Evolutionary conservation across 2,797 vertebrate species (phyloP), one percentile per base, ranked within the genome.

Genomic region (Tachyglossus aculeatus): DNA sequence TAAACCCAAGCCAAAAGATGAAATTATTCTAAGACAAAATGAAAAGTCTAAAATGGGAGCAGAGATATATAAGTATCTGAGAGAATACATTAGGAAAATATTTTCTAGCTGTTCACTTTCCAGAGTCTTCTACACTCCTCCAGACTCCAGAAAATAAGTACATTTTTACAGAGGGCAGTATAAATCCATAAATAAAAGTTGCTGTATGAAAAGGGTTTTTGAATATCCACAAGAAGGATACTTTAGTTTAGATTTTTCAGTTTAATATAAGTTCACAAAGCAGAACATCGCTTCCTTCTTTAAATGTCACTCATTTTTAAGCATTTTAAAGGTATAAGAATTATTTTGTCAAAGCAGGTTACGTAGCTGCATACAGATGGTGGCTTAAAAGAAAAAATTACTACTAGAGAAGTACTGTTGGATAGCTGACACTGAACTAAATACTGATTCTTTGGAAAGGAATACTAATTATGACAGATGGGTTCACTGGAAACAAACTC

Each of bases 1-100:
- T n/a, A n/a, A 55, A 43, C 8, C 15, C 11, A 68, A 69, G 51
- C 37, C 14, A 19, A 5, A 71, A 38, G 7, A 53, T 36, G 32
- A 68, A 54, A 22, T 65, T 0, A 58, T 85, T 65, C 51, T 59
- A 77, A 84, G 4, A 56, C 13, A 71, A 74, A 73, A 55, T 33
- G 75, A 11, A 52, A 70, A 61, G 9, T 24, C 33, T 45, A 69
- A 79, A 77, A 38, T 5, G 40, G 27, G 58, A 62, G 18, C 1
- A 54, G 53, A 38, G 70, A 60, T 79, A 59, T 67, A n/a, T 77
- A 77, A 84, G 38, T 53, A 59, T 3, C n/a, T 77, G 32, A 7
- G 13, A 66, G 24, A 70, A 68, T 25, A 13, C 31, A 29, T 43
- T 53, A 37, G 18, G 19, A 43, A 77, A 58, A 43, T 18, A 19